Percentiles rank a stretch among this genome's conserved stretches.
These are phyloP conservation scores for Podiceps cristatus DNA, from an alignment of 2,113 vertebrate genomes.

Conservation along the genomic window DNA sequence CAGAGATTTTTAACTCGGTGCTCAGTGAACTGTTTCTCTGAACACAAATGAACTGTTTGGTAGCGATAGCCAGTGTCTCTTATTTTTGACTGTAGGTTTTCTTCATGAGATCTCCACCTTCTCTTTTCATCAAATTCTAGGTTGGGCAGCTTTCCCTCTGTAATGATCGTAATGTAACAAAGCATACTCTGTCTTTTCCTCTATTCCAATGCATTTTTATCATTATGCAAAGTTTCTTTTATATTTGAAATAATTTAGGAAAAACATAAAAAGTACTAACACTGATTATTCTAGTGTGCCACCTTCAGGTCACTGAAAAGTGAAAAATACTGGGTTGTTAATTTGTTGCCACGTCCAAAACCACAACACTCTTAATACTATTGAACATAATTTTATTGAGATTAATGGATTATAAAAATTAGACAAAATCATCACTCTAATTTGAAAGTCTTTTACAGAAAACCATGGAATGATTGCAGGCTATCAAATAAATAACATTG, in stretches of 20 bases:
- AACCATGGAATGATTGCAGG: not conserved
- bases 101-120: not conserved
- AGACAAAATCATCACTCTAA: not conserved
- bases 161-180: not conserved
- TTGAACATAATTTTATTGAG: not conserved
- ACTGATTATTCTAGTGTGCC: conserved; percentile 10
- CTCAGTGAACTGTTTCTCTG: not conserved
- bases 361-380: not conserved
- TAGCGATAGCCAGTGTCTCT: not conserved
- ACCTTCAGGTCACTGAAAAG: conserved; percentile 13
- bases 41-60: not conserved
- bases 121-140: not conserved
- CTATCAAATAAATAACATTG: not conserved
- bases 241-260: not conserved
- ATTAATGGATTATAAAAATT: not conserved
- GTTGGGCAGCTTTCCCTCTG: not conserved
- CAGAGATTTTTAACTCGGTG: not conserved
- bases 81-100: not conserved
- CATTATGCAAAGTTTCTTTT: not conserved
- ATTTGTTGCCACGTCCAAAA: not conserved
- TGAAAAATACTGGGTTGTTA: not conserved
- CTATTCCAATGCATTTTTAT: not conserved
- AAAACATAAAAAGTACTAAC: not conserved
- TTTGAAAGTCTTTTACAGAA: not conserved
- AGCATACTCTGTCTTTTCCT: not conserved